These are phyloP conservation scores for Rhamnusium bicolor DNA, from an alignment of 2,888 invertebrate species.

Conservation along the genomic window DNA sequence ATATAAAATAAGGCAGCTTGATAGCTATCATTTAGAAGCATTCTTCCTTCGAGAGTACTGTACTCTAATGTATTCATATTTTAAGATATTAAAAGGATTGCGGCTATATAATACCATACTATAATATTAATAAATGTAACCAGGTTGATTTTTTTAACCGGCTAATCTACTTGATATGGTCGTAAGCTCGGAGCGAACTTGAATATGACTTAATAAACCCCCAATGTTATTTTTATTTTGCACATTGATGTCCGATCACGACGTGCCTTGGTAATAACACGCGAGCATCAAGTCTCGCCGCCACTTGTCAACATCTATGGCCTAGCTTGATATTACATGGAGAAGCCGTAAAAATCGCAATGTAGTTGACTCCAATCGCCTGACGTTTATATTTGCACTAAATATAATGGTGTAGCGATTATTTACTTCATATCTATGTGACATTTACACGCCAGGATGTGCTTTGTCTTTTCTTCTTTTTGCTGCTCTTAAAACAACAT, in stretches of 20 bases:
- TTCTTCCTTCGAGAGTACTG: constrained; percentile 49
- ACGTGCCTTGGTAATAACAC: constrained; percentile 53
- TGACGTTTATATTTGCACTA: constrained; percentile 58
- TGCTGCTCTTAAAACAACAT: constrained; percentile 6
- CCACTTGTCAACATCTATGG: constrained; percentile 60
- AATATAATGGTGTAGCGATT: constrained; percentile 53
- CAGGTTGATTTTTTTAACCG: constrained; percentile 50
- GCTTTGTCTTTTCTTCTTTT: constrained; percentile 16
- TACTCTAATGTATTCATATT: constrained; percentile 50
- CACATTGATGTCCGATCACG: constrained; percentile 59
- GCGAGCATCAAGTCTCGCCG: constrained; percentile 54
- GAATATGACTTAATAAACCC: constrained; percentile 64
- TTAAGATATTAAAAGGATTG: constrained; percentile 31
- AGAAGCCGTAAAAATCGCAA: constrained; percentile 55
- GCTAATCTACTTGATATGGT: constrained; percentile 56
- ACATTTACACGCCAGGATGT: constrained; percentile 54
- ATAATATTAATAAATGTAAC: constrained; percentile 64
- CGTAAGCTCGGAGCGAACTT: constrained; percentile 45
- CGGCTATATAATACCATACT: constrained; percentile 61
- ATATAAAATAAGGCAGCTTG: constrained; percentile 43
- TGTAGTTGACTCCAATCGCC: constrained; percentile 50
- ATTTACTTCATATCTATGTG: constrained; percentile 55
- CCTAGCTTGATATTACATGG: constrained; percentile 55
- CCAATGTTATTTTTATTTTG: constrained; percentile 62
- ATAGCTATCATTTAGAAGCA: constrained; percentile 31